phyloP scores from a whole-genome alignment of 23 tunicate species.

The Phallusia fumigata region DNA sequence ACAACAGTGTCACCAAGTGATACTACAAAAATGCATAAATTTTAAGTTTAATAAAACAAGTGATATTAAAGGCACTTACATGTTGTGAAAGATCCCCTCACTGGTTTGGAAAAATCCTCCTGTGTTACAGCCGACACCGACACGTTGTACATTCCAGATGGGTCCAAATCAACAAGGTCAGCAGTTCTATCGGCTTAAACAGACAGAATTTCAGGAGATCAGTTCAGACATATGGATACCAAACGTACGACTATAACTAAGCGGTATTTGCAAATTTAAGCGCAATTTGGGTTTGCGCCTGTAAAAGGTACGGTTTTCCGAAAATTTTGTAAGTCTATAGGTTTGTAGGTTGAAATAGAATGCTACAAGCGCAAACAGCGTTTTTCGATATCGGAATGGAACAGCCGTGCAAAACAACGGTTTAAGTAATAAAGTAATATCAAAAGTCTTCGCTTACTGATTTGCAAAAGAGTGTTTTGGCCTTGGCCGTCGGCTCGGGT shows the following conservation, averaged over 20 bases:
- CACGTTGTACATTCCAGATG: constrained; percentile 26
- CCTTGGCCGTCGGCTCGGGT: constrained; percentile 37
- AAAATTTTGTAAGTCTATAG: too few species aligned
- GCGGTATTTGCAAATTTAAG: too few species aligned
- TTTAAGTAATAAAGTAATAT: background rate
- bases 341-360: too few species aligned
- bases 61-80: constrained; percentile 16
- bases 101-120: constrained; percentile 22
- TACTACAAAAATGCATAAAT: constrained; percentile 34
- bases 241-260: too few species aligned
- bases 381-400: too few species aligned
- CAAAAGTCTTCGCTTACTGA: background rate
- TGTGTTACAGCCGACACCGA: constrained; percentile 10
- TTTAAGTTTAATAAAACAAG: background rate
- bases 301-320: too few species aligned
- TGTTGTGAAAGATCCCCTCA: constrained; percentile 24
- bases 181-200: constrained; percentile 12
- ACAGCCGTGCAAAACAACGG: too few species aligned
- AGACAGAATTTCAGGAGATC: too few species aligned
- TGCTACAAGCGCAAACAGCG: too few species aligned
- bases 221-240: too few species aligned
- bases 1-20: constrained; percentile 55
- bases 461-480: constrained; percentile 6
- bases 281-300: too few species aligned
- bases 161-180: constrained; percentile 14